These are phyloP conservation scores for Drosophila melanosoma DNA, from an alignment of 2,888 invertebrate species.

Conservation along the genomic window DNA sequence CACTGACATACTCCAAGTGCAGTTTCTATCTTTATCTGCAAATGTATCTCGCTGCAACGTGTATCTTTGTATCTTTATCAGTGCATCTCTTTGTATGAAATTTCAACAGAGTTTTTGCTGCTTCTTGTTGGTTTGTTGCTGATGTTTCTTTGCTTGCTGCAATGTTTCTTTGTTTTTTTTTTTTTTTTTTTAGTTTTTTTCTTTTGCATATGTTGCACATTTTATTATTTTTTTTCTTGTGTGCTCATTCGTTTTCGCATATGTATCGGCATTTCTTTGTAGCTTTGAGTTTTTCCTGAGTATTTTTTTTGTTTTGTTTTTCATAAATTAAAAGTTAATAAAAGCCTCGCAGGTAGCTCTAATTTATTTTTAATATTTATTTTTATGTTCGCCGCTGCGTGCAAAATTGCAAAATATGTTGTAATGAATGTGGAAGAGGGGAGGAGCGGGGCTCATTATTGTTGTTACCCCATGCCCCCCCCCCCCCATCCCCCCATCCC, in stretches of 20 bases:
- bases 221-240: slow-evolving; percentile 13
- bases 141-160: slow-evolving; percentile 12
- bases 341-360: slow-evolving; percentile 71
- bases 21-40: slow-evolving; percentile 14
- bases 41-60: slow-evolving; percentile 5
- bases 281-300: slow-evolving; percentile 51
- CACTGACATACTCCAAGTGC: background rate
- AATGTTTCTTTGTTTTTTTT: slow-evolving; percentile 6
- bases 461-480: slow-evolving; percentile 5
- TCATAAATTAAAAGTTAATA: slow-evolving; percentile 78
- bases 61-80: background rate
- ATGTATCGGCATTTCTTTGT: slow-evolving; percentile 13
- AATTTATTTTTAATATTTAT: slow-evolving; percentile 80
- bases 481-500: background rate
- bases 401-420: slow-evolving; percentile 55
- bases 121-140: slow-evolving; percentile 10
- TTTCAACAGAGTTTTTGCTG: slow-evolving; percentile 9
- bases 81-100: slow-evolving; percentile 1
- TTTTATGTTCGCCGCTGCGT: slow-evolving; percentile 67
- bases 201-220: slow-evolving; percentile 21
- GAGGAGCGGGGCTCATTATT: slow-evolving; percentile 2
- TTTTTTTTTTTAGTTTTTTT: background rate
- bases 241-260: slow-evolving; percentile 20
- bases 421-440: background rate
- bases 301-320: slow-evolving; percentile 24